Base-by-base conservation (phyloP, 1,140 invertebrate genomes). In the Ericerus pela region DNA sequence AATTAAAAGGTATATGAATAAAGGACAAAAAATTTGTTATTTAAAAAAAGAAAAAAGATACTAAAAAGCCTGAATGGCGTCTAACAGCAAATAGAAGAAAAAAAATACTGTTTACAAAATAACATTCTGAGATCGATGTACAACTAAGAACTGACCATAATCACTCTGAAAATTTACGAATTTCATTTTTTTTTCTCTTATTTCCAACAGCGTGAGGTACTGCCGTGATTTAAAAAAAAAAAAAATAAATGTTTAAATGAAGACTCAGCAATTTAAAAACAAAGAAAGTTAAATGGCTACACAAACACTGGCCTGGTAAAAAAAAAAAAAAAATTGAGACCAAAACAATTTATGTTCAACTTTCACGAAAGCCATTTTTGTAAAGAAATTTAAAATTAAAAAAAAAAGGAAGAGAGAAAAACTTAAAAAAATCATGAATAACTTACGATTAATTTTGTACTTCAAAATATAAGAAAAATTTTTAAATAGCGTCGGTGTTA, bases 81-180 rank as follows among this genome's bases (percentile, higher is more conserved):
- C n/a, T 8, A 14, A 22, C 8, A 47, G 4, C 4, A 22, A 47
- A 38, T 16, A 16, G 36, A 38, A 38, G 20, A 38, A 38, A 14
- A 22, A 47, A 47, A 47, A 47, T 47, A 47, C 41, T 47, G 41
- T 47, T 47, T 47, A 47, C 41, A 47, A 10, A 20, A 47, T 47
- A 47, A 47, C 41, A 24, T 18, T 47, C 41, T 47, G 41, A 47
- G 41, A 47, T 47, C 41, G 41, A 47, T 47, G 26, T 47, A 47
- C 41, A 47, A 47, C 10, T 22, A 47, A 47, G 26, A 38, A 47
- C 41, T 47, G 41, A 22, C 26, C 41, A 47, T 24, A 41, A 47
- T 47, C 41, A 47, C 41, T 47, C 20, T 22, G n/a, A n/a, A n/a
- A n/a, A n/a, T n/a, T n/a, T n/a, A n/a, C n/a, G n/a, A n/a, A n/a